Evolutionary conservation across 1,140 invertebrate genomes (phyloP).

Genomic region (Eueides isabella): DNA sequence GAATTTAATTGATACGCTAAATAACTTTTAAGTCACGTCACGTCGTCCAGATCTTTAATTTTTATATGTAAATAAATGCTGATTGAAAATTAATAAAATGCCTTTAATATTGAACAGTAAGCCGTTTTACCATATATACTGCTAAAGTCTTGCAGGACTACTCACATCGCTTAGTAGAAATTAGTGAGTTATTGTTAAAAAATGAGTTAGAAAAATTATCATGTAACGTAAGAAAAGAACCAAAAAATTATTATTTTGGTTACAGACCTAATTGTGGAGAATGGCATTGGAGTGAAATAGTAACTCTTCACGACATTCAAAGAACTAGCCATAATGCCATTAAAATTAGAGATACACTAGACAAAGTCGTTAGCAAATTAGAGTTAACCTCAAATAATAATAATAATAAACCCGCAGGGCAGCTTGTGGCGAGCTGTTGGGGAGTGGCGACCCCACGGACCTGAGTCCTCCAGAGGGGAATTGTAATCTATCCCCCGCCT

Average conservation of each 20-base stretch:
- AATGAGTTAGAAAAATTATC: slow-evolving; percentile 56
- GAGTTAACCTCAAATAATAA: slow-evolving; percentile 28
- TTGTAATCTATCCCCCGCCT: no score
- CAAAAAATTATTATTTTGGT: slow-evolving; percentile 41
- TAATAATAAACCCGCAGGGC: no score
- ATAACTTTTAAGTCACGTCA: no score
- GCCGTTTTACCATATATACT: no score
- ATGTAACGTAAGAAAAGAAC: slow-evolving; percentile 43
- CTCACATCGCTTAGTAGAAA: slow-evolving; percentile 50
- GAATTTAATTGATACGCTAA: no score
- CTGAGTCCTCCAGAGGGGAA: no score
- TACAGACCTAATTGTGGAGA: slow-evolving; percentile 20
- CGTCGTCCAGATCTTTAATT: no score
- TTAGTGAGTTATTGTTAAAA: slow-evolving; percentile 52
- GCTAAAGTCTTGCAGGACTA: slow-evolving; percentile 43
- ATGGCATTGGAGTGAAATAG: slow-evolving; percentile 49
- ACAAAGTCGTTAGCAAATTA: slow-evolving; percentile 46
- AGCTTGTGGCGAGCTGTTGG: no score
- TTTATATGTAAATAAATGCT: no score
- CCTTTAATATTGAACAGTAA: no score
- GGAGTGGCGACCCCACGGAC: no score
- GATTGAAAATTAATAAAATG: no score
- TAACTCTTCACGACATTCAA: slow-evolving; percentile 51
- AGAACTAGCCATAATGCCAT: slow-evolving; percentile 45
- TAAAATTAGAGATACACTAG: slow-evolving; percentile 50